phyloP scores from a whole-genome alignment of 2,113 vertebrate species.

The Cololabis saira region DNA sequence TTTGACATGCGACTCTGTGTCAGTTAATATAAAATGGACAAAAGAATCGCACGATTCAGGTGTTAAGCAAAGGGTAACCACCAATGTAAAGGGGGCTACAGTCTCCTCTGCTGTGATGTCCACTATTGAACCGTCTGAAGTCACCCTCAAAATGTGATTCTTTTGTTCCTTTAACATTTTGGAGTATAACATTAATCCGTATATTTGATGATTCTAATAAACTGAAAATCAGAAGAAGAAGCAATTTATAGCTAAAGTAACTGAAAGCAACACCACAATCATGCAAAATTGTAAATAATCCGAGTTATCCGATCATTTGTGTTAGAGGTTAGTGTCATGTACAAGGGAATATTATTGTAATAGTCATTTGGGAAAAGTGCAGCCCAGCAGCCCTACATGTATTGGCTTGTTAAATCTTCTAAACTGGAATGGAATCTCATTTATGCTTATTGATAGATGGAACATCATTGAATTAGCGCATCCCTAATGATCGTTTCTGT shows the following conservation, averaged over 20 bases:
- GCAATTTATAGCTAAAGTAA: constrained; percentile 2
- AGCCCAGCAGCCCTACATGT: constrained; percentile 8
- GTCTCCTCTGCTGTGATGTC: too few relatives aligned
- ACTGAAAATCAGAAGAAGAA: constrained; percentile 1
- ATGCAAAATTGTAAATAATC: constrained; percentile 7
- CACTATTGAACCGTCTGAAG: too few relatives aligned
- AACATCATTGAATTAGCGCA: constrained; percentile 43
- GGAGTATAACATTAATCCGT: not conserved
- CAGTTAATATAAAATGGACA: too few relatives aligned
- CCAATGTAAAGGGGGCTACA: too few relatives aligned
- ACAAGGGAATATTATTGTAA: not conserved
- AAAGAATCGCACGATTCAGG: too few relatives aligned
- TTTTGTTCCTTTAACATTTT: too few relatives aligned
- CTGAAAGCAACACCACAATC: constrained; percentile 4
- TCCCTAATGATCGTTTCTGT: constrained; percentile 36
- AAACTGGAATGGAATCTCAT: constrained; percentile 37
- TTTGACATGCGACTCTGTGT: too few relatives aligned
- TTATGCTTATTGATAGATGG: constrained; percentile 53
- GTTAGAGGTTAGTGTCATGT: constrained; percentile 3
- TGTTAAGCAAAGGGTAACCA: too few relatives aligned
- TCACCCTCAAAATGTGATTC: too few relatives aligned
- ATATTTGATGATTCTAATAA: not conserved
- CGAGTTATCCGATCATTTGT: constrained; percentile 18
- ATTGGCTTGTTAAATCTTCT: constrained; percentile 22
- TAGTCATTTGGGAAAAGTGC: not conserved